phyloP scores from a whole-genome alignment of 2,113 vertebrate species.

The Eleginops maclovinus region DNA sequence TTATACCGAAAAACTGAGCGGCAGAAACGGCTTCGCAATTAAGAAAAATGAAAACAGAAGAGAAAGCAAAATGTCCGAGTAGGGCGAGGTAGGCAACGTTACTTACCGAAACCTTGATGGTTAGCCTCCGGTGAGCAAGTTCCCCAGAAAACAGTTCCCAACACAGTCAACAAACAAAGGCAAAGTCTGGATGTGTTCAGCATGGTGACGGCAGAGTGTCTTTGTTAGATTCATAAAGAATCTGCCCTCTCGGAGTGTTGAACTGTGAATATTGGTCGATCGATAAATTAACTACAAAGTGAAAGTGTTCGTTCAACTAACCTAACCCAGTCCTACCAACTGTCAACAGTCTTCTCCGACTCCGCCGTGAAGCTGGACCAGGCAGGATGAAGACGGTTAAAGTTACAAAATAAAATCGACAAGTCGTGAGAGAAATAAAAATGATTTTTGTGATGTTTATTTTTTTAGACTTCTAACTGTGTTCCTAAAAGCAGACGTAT shows the following conservation, averaged over 20 bases:
- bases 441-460: too few species aligned
- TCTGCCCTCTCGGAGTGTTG: background rate
- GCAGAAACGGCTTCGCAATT: background rate
- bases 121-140: constrained; percentile 41
- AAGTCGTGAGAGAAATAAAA: too few species aligned
- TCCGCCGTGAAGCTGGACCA: background rate
- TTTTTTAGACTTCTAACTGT: too few species aligned
- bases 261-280: background rate
- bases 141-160: constrained; percentile 46
- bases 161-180: constrained; percentile 67
- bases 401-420: background rate
- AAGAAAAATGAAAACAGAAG: background rate
- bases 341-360: constrained; percentile 41
- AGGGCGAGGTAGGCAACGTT: background rate
- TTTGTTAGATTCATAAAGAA: constrained; percentile 52
- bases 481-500: too few species aligned
- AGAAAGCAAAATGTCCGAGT: constrained; percentile 11
- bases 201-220: constrained; percentile 53
- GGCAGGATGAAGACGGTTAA: rapidly evolving
- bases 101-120: constrained; percentile 65
- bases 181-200: constrained; percentile 53
- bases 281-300: background rate
- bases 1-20: background rate
- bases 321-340: background rate
- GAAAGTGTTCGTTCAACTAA: constrained; percentile 36